Base-by-base conservation (phyloP, 2,113 vertebrate species). In the Sterrhoptilus dennistouni region DNA sequence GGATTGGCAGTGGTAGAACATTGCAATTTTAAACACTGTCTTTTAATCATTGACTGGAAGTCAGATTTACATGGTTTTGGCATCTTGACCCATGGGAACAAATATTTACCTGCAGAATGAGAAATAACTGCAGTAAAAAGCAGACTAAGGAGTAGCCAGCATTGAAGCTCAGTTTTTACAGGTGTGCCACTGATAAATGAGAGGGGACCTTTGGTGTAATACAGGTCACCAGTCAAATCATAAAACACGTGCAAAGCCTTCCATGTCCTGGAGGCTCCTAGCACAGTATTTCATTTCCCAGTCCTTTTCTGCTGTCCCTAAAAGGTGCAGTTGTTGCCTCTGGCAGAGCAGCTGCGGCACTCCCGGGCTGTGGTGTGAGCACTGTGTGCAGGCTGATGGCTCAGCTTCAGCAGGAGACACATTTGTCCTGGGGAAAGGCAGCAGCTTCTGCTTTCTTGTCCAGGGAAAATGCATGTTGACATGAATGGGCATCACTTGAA, bases 351-450 rank as follows among this genome's bases (percentile, higher is more conserved):
- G 50, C 14, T 14, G 24, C 2, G 3, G 68, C 77, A 14, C 10
- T 25, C 8, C 29, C 0, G 5, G 61, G 38, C 50, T 16, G n/a
- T 5, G 3, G 8, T 17, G n/a, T 23, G 36, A 16, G 72, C 9
- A 2, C 6, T 50, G 33, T 2, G 0, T 2, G 9, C 25, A 7
- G 80, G 84, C 59, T 59, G 49, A 13, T 49, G 5, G 27, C 63
- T 80, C 29, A 3, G 27, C 87, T 69, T 52, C 68, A 35, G 57
- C 50, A 35, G n/a, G 17, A 68, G 8, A 11, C 21, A 14, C 1
- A 12, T 16, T 14, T 60, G 19, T 70, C 60, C 64, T 22, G 25
- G 15, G 21, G 19, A 91, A 84, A 57, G 60, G 28, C 40, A 53
- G 66, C 2, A 4, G 38, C 49, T 63, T 35, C 53, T 77, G 28